Base-by-base conservation (phyloP, 1,140 invertebrate species). In the Mactra quadrangularis region DNA sequence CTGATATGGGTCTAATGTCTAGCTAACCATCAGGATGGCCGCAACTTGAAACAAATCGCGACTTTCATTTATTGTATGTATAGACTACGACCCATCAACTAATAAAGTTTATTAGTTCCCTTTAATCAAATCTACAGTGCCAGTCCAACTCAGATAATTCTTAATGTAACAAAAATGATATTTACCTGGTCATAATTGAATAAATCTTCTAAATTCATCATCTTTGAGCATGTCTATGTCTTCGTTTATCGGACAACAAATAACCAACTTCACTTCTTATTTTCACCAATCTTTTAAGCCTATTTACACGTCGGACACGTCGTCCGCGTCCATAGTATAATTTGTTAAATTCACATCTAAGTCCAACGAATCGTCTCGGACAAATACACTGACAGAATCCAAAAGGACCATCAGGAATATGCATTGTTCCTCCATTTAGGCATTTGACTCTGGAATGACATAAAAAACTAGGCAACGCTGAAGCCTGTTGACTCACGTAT, bases 301-400 rank as follows among this genome's bases (percentile, higher is more conserved):
- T 45, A 41, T 76, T 62, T 17, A 60, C 27, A 47, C 38, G 9
- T 29, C 57, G 17, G 17, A 64, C 33, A 0, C 57, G 35, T 33
- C 74, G 38, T 33, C 29, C 9, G 3, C 17, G 3, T 3, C 27
- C 22, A 6, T 3, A 7, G 15, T 29, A 52, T 22, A 68, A 47
- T 68, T 25, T 68, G 29, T 60, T 76, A 27, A 76, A 76, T 47
- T 76, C 74, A 33, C 74, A 76, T 45, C 57, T 25, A 15, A 76
- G 38, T 38, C 74, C 74, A 35, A 47, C 74, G 25, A 62, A 76
- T 31, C 25, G 25, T 15, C 45, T 57, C 1, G 74, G 74, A 33
- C 74, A 76, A 25, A 19, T 38, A 38, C 74, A 76, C 55, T 35
- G 57, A 76, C 74, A 76, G 57, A 60, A 76, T 17, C n/a, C 74